Conservation (phyloP, 2,113 vertebrate species). For the Clarias batrachus region DNA sequence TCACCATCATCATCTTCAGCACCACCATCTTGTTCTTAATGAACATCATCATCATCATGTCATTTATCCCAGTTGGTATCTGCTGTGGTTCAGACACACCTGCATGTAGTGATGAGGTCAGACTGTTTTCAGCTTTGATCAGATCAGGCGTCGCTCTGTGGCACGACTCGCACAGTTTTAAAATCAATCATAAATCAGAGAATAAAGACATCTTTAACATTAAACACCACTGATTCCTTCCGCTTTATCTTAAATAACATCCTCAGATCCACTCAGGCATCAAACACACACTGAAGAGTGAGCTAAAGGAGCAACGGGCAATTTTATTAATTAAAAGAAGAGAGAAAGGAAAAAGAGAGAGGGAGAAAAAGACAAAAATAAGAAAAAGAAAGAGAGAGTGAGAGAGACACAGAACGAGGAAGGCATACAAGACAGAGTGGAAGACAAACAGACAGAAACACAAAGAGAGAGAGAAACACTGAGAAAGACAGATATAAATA, state of each 20-base stretch:
- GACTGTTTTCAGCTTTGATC: neutral
- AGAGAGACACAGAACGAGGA: neutral
- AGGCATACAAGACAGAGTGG: neutral
- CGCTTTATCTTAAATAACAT: neutral
- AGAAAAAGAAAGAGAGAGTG: neutral
- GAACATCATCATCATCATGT: neutral
- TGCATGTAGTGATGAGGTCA: neutral
- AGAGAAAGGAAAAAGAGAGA: neutral
- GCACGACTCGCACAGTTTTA: neutral
- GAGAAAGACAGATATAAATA: neutral
- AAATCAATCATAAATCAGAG: neutral
- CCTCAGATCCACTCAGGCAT: neutral
- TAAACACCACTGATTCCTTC: neutral
- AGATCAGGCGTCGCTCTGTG: neutral
- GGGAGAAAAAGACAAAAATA: neutral
- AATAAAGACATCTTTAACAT: neutral
- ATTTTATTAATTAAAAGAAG: neutral
- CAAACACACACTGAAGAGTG: neutral
- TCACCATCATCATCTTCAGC: neutral
- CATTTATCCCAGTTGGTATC: too few species aligned
- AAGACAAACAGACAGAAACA: neutral
- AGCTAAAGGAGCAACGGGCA: neutral
- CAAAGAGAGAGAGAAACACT: neutral
- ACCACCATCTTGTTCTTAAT: neutral
- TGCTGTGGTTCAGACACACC: neutral